Evolutionary conservation across 2,888 invertebrate genomes (phyloP).

Genomic region (Phytoseiulus persimilis): DNA sequence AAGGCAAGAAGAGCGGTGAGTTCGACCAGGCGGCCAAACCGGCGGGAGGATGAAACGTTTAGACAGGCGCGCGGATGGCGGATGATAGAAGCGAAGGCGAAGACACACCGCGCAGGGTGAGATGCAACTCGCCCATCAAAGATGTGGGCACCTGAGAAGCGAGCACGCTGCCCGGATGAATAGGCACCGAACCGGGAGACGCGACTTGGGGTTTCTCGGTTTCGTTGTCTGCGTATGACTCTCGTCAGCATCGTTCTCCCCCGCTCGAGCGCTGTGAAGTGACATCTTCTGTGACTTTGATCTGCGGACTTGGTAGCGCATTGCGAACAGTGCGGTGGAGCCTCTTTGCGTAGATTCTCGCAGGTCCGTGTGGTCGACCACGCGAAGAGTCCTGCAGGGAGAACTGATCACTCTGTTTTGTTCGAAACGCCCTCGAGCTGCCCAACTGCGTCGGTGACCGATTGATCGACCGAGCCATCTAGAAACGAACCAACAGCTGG

Average conservation of each 20-base stretch:
- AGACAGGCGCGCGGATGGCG: background rate
- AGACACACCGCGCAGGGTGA: background rate
- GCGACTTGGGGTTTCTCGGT: background rate
- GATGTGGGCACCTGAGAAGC: background rate
- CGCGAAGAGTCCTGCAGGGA: too few relatives aligned
- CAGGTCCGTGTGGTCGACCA: too few relatives aligned
- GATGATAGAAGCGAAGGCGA: background rate
- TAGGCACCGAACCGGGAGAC: background rate
- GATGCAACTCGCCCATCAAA: background rate
- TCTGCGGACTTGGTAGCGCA: too few relatives aligned
- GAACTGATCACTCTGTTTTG: too few relatives aligned
- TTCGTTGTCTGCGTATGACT: background rate
- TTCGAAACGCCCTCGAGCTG: too few relatives aligned
- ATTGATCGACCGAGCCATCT: too few relatives aligned
- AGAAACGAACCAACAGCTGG: too few relatives aligned
- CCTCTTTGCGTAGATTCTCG: too few relatives aligned
- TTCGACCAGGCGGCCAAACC: background rate
- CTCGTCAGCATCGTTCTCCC: background rate
- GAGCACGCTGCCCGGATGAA: background rate
- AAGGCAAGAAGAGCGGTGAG: background rate
- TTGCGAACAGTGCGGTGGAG: too few relatives aligned
- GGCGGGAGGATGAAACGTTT: background rate
- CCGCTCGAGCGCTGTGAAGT: too few relatives aligned
- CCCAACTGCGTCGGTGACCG: too few relatives aligned
- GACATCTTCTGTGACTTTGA: too few relatives aligned